Evolutionary conservation across 2,888 invertebrate species (phyloP).

Genomic region (Byasa hedistus): DNA sequence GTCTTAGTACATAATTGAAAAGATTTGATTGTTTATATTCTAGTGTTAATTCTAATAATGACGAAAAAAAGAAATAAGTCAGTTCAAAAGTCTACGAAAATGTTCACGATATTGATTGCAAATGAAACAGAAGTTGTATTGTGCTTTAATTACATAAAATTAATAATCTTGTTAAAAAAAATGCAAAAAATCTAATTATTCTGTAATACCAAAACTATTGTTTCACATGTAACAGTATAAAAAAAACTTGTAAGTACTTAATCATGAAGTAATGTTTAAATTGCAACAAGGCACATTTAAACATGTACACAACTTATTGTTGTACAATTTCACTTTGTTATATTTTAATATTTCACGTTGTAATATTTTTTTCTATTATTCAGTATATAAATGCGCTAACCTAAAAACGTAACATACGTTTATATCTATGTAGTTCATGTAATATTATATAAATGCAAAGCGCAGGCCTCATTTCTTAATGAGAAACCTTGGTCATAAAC

Average conservation of each 20-base stretch:
- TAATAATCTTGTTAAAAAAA: too few relatives aligned
- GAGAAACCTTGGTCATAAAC: conserved; percentile 24
- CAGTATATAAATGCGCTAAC: background rate
- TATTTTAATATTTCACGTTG: background rate
- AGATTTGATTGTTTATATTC: background rate
- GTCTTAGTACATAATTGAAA: background rate
- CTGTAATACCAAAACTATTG: background rate
- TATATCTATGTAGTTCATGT: conserved; percentile 3
- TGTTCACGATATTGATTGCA: too few relatives aligned
- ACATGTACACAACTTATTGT: too few relatives aligned
- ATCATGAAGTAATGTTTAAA: too few relatives aligned
- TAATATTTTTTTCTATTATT: background rate
- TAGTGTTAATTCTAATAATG: background rate
- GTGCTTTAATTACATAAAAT: background rate
- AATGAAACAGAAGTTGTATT: background rate
- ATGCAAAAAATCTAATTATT: background rate
- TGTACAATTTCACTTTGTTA: too few relatives aligned
- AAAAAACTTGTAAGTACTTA: too few relatives aligned
- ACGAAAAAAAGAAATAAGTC: background rate
- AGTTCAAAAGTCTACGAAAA: too few relatives aligned
- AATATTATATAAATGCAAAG: conserved; percentile 12
- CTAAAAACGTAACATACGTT: background rate
- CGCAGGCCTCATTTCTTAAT: conserved; percentile 29
- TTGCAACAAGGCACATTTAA: too few relatives aligned
- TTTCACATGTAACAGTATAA: background rate